Base-by-base conservation (phyloP, 2,113 vertebrate species). In the Furnarius figulus region DNA sequence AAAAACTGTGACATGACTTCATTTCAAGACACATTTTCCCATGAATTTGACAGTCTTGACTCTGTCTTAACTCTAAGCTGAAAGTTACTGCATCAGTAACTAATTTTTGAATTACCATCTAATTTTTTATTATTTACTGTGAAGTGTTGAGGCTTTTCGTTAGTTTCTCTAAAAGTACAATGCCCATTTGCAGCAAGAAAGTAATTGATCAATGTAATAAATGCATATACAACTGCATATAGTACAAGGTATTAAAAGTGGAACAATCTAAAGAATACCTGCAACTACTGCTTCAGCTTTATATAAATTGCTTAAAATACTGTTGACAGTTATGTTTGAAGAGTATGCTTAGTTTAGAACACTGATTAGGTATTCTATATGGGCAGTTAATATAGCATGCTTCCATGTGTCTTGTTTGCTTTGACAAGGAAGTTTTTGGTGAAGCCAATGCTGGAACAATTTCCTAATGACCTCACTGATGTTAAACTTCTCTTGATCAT, bases 401-500 rank as follows among this genome's bases (percentile, higher is more conserved):
- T 78, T 81, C 68, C 20, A 25, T 56, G 47, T 72, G 75, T 44
- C 61, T 71, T 61, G 75, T 90, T 91, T 91, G 31, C 62, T 84
- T 93, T 78, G 39, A 91, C 89, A 91, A 89, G 80, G 33, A 39
- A 81, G 50, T 49, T 85, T 86, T 74, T 95, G 49, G 79, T 55
- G 52, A 40, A 50, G 9, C 24, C 84, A 49, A 20, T 39, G 72
- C 76, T 79, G 33, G 39, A 70, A 91, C n/a, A 66, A 73, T 89
- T 93, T 96, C 71, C 59, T 91, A 84, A 72, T 90, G 87, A 95
- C 87, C 35, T 91, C 42, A 76, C 16, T 82, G 67, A 77, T 65
- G 71, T 63, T 73, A 66, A 56, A 88, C 61, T 92, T 95, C 78
- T 95, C 90, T 85, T 90, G 93, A 95, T 96, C 74, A 85, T 96